phyloP scores from a whole-genome alignment of 1,140 invertebrate genomes.

The Parapsyche elsis region DNA sequence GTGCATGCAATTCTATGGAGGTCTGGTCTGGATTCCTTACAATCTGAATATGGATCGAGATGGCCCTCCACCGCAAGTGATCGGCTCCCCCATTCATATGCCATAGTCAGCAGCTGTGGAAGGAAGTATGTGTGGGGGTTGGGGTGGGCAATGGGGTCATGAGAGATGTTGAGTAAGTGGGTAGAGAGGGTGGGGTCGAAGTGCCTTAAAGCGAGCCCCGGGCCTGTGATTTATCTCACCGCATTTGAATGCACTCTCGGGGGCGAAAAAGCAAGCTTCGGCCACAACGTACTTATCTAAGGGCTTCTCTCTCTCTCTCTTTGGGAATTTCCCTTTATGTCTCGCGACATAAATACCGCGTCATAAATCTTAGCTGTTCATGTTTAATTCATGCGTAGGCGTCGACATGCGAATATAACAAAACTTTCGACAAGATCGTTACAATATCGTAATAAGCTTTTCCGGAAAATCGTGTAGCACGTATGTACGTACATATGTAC shows the following conservation, averaged over 20 bases:
- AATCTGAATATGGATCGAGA: conserved; percentile 29
- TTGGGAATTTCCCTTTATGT: conserved; percentile 21
- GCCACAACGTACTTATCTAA: neutral
- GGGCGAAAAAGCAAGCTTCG: conserved; percentile 14
- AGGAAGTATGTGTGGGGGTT: neutral
- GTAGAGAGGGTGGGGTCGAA: neutral
- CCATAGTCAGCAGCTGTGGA: conserved; percentile 10
- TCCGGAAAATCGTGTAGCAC: too few relatives aligned
- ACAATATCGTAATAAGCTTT: too few relatives aligned
- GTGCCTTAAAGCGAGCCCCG: neutral
- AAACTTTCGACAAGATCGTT: neutral
- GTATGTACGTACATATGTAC: too few relatives aligned
- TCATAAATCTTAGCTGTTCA: conserved; percentile 13
- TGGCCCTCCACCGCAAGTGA: conserved; percentile 1
- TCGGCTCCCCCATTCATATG: conserved; percentile 25
- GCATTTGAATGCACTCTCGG: conserved; percentile 27
- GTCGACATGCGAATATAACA: neutral
- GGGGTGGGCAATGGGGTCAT: neutral
- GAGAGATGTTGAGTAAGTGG: neutral
- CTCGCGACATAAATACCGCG: conserved; percentile 14
- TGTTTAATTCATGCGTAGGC: conserved; percentile 18
- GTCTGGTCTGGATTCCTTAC: conserved; percentile 9
- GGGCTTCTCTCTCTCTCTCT: neutral
- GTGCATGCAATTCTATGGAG: neutral
- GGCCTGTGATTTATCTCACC: conserved; percentile 20